Evolutionary conservation across 2,797 vertebrate species (phyloP), one percentile per base, ranked within the genome.

Genomic region (Xenentodon cancila): DNA sequence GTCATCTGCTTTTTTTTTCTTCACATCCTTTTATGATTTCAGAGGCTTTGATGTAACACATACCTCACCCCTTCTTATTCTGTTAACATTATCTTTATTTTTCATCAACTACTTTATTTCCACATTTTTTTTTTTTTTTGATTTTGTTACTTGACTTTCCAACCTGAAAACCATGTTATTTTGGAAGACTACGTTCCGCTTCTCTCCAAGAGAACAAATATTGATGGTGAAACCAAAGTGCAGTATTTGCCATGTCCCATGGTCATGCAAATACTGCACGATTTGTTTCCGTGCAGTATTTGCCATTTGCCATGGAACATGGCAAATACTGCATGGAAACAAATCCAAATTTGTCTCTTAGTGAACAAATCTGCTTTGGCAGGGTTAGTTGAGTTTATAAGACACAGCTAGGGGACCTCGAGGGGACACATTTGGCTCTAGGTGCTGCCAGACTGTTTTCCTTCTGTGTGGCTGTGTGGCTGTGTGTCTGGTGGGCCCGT

Each of bases 341-440:
- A 69, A 60, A 75, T 74, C 59, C 50, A 73, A 73, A 79, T 83
- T 63, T 77, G 45, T 75, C 71, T 59, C 71, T 75, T 75, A 85
- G 75, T 79, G 71, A 85, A 75, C 73, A 84, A 82, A 86, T 85
- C 42, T 77, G 70, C 64, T 65, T 80, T 88, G 84, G 81, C 82
- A 78, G 66, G 62, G 56, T 57, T 58, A 70, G 78, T 78, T 75
- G 58, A 50, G 73, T 82, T 84, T 75, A 55, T 73, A 71, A 84
- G 80, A 77, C 74, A 40, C 68, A 56, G 45, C 60, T 67, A 60
- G 55, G 72, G 80, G 63, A 77, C 77, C 76, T 77, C 75, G 62
- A 64, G 78, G 77, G 69, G 63, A 74, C 46, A 73, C n/a, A 42
- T 60, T 77, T 82, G 85, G 80, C 74, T 77, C 46, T 68, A 48